Evolutionary conservation across 2,797 vertebrate genomes (phyloP), one percentile per base, ranked within the genome.

Genomic region (Lerista edwardsae): DNA sequence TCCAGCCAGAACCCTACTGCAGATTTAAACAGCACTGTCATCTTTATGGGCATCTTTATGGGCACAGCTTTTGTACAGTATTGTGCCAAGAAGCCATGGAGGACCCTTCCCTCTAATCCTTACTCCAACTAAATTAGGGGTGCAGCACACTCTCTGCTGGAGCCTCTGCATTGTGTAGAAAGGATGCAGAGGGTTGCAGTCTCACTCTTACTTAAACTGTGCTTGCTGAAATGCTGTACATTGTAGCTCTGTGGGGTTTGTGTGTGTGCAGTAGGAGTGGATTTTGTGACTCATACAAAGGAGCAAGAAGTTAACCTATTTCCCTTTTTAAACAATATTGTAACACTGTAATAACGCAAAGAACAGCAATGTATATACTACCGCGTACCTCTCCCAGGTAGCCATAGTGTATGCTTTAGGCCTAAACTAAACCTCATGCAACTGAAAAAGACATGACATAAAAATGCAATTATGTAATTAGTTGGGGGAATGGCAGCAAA

Each of bases 341-440:
- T 78, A 51, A 82, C 75, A 68, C 41, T 41, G 36, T 78, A 51
- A 82, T 77, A 68, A 78, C 76, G 88, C 65, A n/a, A 78, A 90
- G 69, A 55, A 41, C 61, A 59, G 69, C 17, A 36, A 34, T 4
- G 36, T 62, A 34, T 86, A 36, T 85, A 76, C 21, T 76, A 39
- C 87, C 82, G 59, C 34, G 11, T 11, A 36, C 1, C 4, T 55
- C 71, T 62, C 78, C 51, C 83, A 79, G 29, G 55, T 83, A 85
- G 76, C 83, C 44, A 0, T 44, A 72, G 69, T 72, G 44, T 75
- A 74, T 84, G 72, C 85, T 92, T 89, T 79, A 85, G 79, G 61
- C 72, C 79, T 73, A 31, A 47, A 91, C 51, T 34, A 91, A 89
- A 81, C 62, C 71, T 89, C 82, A 84, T 74, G 84, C 71, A 88